Evolutionary conservation across 1,140 invertebrate species (phyloP).

Genomic region (Diachasma alloeum): DNA sequence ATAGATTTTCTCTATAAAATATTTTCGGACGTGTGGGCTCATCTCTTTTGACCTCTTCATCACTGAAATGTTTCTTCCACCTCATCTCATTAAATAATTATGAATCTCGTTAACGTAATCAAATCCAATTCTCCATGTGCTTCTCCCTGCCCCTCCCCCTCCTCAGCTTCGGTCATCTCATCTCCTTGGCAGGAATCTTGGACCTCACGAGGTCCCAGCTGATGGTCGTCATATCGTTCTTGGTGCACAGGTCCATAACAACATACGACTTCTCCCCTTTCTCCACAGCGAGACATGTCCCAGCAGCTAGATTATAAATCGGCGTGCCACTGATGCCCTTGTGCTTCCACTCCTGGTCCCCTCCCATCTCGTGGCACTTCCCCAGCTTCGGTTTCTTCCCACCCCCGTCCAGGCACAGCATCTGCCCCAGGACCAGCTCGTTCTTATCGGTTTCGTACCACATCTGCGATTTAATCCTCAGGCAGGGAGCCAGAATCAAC

Average conservation of each 20-base stretch:
- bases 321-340: conserved; percentile 73
- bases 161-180: conserved; percentile 43
- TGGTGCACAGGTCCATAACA: conserved; percentile 77
- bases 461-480: conserved; percentile 72
- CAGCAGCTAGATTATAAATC: conserved; percentile 86
- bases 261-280: conserved; percentile 66
- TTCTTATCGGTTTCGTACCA: conserved; percentile 88
- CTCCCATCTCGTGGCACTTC: conserved; percentile 93
- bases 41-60: too few relatives aligned
- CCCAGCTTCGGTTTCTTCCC: conserved; percentile 73
- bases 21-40: too few relatives aligned
- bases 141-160: not conserved
- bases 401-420: conserved; percentile 84
- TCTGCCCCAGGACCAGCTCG: conserved; percentile 85
- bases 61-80: too few relatives aligned
- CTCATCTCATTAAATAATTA: not conserved
- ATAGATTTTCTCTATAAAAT: too few relatives aligned
- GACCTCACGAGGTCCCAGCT: conserved; percentile 79
- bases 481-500: conserved; percentile 76
- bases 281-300: conserved; percentile 78
- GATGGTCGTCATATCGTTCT: conserved; percentile 63
- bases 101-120: not conserved
- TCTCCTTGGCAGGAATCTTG: conserved; percentile 42
- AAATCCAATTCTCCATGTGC: conserved; percentile 1
- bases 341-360: conserved; percentile 88